Evolutionary conservation across 92 coral and sea anemone species (phyloP), one percentile per base, ranked within the genome.

Genomic region (Epizoanthus fatuus): DNA sequence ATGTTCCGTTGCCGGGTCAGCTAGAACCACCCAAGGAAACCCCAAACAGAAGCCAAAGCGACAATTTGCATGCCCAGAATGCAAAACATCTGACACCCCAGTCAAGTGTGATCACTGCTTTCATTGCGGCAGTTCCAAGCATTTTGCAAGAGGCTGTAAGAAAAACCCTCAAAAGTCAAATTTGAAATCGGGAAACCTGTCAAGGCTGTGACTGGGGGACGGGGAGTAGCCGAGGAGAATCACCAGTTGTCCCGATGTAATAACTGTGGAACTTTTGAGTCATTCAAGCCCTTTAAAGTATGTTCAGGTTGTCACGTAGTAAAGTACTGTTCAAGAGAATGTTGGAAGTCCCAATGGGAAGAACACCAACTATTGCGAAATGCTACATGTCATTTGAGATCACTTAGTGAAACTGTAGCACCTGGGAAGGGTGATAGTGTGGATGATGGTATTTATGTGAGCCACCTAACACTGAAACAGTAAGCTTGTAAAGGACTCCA

Each of bases 181-280:
- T 64, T 58, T 14, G 29, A 71, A 86, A 44, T 86, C 70, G 78
- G 89, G 84, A 67, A 86, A 86, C 78, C 14, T 15, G 40, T 11
- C 47, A 67, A 75, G 89, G 89, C 89, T 86, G 49, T 76, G 17
- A 76, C 89, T 68, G 84, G 37, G 89, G 89, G 84, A 86, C 84
- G 74, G 84, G 84, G 55, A 86, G 89, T 76, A 86, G 84, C 73
- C 84, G 29, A 40, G 3, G 63, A 75, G 0, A 52, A 72, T 38
- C 45, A 66, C 63, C 59, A 85, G 75, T 40, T 25, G 83, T 81
- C 57, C 63, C 73, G 5, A 53, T 76, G 89, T 86, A 81, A 60
- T 76, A 76, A 72, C 16, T 86, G 89, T 67, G 68, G 49, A 57
- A 22, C 25, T 22, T 22, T 22, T 22, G 88, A 84, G 63, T 80